Evolutionary conservation across 2,888 invertebrate genomes (phyloP).

Genomic region (Galeopsomyia nigrocyanea): DNA sequence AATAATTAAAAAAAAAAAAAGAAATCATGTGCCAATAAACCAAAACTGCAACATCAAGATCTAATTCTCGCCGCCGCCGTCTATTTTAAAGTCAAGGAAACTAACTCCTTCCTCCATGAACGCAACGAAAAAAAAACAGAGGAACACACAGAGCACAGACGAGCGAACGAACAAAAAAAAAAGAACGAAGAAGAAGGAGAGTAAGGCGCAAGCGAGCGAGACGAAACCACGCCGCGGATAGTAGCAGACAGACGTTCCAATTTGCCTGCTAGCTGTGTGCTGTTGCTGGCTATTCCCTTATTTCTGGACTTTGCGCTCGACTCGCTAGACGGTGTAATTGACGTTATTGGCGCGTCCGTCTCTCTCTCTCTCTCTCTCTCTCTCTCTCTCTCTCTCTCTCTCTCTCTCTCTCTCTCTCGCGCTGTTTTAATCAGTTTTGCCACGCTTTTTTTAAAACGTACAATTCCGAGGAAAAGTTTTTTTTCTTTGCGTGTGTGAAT

Average conservation of each 20-base stretch:
- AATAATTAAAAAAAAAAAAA: neutral
- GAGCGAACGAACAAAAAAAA: conserved; percentile 4
- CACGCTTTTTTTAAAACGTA: no score
- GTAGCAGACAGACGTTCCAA: conserved; percentile 46
- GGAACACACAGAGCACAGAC: neutral
- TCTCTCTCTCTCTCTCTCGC: no score
- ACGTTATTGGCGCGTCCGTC: conserved; percentile 37
- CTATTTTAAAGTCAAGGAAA: conserved; percentile 32
- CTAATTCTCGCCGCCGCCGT: neutral
- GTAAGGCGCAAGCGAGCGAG: conserved; percentile 11
- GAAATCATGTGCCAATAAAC: neutral
- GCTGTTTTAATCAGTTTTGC: no score
- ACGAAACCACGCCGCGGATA: no score
- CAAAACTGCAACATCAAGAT: neutral
- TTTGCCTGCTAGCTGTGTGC: conserved; percentile 29
- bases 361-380: neutral
- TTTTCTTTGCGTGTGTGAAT: no score
- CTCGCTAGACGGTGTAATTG: conserved; percentile 41
- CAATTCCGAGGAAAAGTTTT: no score
- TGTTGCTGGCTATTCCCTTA: conserved; percentile 33
- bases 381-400: no score
- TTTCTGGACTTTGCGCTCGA: conserved; percentile 31
- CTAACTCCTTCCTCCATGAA: neutral
- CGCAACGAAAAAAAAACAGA: neutral
- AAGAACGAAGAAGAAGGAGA: conserved; percentile 13